Percentiles rank a stretch among this genome's conserved stretches.
These are phyloP conservation scores for Sinocyclocheilus anophthalmus DNA, from an alignment of 2,113 vertebrate genomes.

Conservation along the genomic window DNA sequence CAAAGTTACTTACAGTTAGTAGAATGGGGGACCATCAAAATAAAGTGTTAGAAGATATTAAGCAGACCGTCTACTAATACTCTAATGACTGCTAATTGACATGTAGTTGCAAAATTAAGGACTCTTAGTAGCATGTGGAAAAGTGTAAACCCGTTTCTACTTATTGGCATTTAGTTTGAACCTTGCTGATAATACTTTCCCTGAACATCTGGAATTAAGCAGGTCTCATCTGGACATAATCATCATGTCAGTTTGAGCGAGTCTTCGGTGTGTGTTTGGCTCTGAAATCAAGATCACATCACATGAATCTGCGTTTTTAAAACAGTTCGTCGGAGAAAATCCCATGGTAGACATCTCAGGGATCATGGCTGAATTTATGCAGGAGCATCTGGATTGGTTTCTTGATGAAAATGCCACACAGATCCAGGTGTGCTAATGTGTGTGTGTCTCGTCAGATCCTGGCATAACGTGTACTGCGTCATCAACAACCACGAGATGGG, in stretches of 20 bases:
- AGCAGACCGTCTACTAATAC: no score
- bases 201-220: not conserved
- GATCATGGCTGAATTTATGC: not conserved
- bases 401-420: not conserved
- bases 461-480: slow-evolving; percentile 96
- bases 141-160: no score
- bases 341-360: not conserved
- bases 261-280: not conserved
- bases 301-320: not conserved
- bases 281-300: not conserved
- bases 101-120: no score
- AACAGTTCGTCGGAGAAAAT: not conserved
- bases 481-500: slow-evolving; percentile 91
- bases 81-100: no score
- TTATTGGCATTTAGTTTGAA: not conserved
- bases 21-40: no score
- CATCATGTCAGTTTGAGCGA: not conserved
- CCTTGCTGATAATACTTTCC: not conserved
- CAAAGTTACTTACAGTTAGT: no score
- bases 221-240: not conserved
- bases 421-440: not conserved
- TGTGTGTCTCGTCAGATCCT: slow-evolving; percentile 80
- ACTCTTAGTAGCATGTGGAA: no score
- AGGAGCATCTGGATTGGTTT: not conserved
- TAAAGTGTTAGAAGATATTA: no score